Evolutionary conservation across 30 jellyfish, hydroid and myxozoan species (phyloP).

Genomic region (Aurelia aurita complex sp. Pacific): DNA sequence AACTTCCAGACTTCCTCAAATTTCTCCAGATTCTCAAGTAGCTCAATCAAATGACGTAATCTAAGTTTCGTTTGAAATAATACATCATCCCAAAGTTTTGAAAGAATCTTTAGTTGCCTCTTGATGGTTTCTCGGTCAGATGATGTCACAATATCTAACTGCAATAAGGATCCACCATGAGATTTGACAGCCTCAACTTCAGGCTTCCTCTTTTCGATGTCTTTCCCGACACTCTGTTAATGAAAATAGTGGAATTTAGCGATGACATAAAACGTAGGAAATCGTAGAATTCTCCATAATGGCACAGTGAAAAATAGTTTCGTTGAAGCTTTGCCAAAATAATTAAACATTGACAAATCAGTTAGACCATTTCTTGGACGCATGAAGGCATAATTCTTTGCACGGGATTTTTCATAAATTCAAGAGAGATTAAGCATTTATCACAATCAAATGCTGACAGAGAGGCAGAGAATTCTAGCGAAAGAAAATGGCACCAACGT

Average conservation of each 20-base stretch:
- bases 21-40: conserved; percentile 67
- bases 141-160: conserved; percentile 26
- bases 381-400: no score
- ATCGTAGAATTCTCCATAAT: no score
- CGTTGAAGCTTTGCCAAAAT: no score
- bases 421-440: no score
- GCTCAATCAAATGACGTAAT: conserved; percentile 44
- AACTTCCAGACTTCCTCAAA: conserved; percentile 56
- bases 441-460: no score
- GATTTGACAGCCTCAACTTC: conserved; percentile 57
- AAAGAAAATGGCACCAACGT: no score
- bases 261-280: background rate
- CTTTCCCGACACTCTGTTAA: conserved; percentile 47
- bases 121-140: conserved; percentile 42
- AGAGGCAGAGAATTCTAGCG: no score
- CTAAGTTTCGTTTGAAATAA: conserved; percentile 41
- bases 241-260: conserved; percentile 4
- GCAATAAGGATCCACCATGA: conserved; percentile 44
- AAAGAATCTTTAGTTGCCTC: conserved; percentile 55
- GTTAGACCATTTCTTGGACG: no score
- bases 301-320: no score
- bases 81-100: conserved; percentile 74
- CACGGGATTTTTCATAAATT: no score
- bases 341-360: no score
- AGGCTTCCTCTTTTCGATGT: conserved; percentile 38